phyloP scores from a whole-genome alignment of 2,797 vertebrate genomes.

The Lepidocolaptes lacrymiger region DNA sequence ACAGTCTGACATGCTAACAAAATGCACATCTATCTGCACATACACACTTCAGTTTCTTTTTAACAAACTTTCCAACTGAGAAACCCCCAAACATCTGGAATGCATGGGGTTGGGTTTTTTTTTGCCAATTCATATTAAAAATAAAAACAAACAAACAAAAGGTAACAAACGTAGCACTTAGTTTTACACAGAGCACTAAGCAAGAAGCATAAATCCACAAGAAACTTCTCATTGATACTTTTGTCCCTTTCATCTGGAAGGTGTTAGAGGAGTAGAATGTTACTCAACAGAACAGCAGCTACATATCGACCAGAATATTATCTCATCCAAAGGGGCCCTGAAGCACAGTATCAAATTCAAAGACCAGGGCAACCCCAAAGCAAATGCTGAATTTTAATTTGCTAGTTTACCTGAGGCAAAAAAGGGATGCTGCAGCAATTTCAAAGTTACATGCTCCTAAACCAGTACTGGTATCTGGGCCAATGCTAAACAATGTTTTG shows the following conservation, averaged over 20 bases:
- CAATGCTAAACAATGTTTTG: not conserved
- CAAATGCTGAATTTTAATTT: not conserved
- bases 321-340: not conserved
- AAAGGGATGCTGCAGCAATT: not conserved
- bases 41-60: not conserved
- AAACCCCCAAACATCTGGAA: not conserved
- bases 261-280: not conserved
- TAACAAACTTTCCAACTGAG: not conserved
- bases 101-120: not conserved
- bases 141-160: too few species aligned
- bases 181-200: not conserved
- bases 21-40: not conserved
- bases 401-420: not conserved
- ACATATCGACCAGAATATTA: not conserved
- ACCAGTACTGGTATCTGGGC: not conserved
- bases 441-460: not conserved
- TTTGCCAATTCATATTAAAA: not conserved
- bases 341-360: not conserved
- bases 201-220: not conserved
- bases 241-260: not conserved
- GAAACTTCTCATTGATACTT: not conserved
- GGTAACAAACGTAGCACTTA: not conserved
- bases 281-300: not conserved
- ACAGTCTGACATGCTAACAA: constrained; percentile 23
- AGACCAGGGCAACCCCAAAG: not conserved